phyloP scores from a whole-genome alignment of 23 tunicate genomes.

The Trididemnum clinides region DNA sequence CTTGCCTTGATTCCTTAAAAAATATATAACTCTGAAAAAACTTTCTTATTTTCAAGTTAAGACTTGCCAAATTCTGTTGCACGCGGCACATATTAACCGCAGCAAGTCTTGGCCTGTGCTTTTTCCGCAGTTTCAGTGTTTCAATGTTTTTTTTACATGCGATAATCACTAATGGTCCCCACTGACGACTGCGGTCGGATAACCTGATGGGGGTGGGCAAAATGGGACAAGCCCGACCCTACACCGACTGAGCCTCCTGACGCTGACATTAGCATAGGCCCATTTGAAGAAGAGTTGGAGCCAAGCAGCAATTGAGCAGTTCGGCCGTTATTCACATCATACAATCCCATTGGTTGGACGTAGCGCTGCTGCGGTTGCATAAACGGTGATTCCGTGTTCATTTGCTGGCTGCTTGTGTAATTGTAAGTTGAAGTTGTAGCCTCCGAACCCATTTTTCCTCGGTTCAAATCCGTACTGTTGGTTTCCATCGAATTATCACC shows the following conservation, averaged over 20 bases:
- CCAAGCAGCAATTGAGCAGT: constrained; percentile 16
- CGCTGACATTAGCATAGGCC: not conserved
- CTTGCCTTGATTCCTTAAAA: too few relatives aligned
- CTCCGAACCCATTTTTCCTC: not conserved
- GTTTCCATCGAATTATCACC: constrained; percentile 18
- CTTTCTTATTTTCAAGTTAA: too few relatives aligned
- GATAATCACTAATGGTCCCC: constrained; percentile 41
- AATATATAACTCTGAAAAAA: too few relatives aligned
- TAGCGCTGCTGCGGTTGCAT: constrained; percentile 11
- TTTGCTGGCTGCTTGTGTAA: not conserved
- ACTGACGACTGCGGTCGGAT: constrained; percentile 48
- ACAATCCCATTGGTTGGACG: constrained; percentile 17
- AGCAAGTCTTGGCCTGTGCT: too few relatives aligned
- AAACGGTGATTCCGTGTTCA: not conserved
- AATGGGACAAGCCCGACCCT: constrained; percentile 25
- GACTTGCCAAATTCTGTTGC: too few relatives aligned
- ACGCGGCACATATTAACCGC: too few relatives aligned
- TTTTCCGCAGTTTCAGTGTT: too few relatives aligned
- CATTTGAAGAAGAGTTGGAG: not conserved
- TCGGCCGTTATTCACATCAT: not conserved
- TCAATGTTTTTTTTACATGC: too few relatives aligned
- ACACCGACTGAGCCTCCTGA: not conserved
- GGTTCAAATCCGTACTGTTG: not conserved
- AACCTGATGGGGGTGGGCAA: constrained; percentile 19
- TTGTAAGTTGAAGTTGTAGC: not conserved